phyloP scores from a whole-genome alignment of 2,113 vertebrate genomes.

The Cairina moschata region DNA sequence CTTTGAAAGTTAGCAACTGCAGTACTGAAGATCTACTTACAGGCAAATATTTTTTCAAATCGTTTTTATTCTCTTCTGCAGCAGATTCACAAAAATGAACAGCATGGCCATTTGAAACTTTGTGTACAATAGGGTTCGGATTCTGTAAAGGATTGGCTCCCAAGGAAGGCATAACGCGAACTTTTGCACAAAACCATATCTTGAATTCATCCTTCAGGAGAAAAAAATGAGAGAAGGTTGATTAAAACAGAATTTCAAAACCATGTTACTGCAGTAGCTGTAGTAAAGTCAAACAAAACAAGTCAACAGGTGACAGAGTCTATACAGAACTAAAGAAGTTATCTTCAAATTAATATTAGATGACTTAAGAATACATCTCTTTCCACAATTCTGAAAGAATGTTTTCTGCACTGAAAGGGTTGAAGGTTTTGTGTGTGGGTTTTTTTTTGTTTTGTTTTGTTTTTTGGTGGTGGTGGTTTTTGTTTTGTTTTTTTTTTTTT shows the following conservation, averaged over 20 bases:
- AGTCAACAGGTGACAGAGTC: background rate
- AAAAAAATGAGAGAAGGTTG: background rate
- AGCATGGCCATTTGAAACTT: conserved; percentile 82
- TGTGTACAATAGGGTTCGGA: conserved; percentile 80
- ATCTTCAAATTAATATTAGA: background rate
- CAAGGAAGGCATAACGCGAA: conserved; percentile 86
- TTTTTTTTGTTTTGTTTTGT: background rate
- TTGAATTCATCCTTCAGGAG: conserved; percentile 92
- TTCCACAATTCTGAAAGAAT: background rate
- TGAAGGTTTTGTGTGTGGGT: background rate
- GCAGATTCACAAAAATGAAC: conserved; percentile 73
- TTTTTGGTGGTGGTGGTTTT: background rate
- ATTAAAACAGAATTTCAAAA: background rate
- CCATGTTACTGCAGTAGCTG: background rate
- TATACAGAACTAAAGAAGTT: background rate
- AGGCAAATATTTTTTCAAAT: conserved; percentile 77
- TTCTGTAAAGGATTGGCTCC: conserved; percentile 83
- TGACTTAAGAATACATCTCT: background rate
- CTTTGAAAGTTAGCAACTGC: background rate
- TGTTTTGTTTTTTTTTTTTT: background rate
- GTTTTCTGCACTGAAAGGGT: background rate
- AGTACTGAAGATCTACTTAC: conserved; percentile 59
- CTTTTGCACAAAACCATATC: conserved; percentile 94
- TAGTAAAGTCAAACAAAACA: background rate
- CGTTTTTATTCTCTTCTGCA: conserved; percentile 74